Evolutionary conservation across 1,140 invertebrate species (phyloP).

Genomic region (Pseudomyrmex dendroicus): DNA sequence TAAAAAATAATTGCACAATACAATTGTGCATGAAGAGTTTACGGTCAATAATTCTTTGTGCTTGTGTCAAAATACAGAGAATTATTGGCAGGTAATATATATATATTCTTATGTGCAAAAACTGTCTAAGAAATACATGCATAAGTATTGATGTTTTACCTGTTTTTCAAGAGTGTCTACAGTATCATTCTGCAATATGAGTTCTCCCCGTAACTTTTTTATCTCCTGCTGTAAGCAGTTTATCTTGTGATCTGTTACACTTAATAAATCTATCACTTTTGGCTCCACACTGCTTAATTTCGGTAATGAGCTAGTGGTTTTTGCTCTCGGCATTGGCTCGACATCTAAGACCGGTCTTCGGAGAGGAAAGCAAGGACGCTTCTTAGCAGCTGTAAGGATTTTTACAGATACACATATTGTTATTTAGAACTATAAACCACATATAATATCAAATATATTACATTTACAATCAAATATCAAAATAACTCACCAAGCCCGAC

Average conservation of each 20-base stretch:
- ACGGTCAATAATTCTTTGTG: background rate
- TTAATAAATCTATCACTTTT: constrained; percentile 80
- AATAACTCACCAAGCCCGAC: constrained; percentile 76
- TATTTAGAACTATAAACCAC: constrained; percentile 35
- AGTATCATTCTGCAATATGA: constrained; percentile 81
- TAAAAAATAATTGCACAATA: constrained; percentile 30
- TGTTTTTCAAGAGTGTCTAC: constrained; percentile 82
- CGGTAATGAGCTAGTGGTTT: constrained; percentile 66
- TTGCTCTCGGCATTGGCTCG: constrained; percentile 76
- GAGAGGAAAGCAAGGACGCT: constrained; percentile 79
- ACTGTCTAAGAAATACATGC: constrained; percentile 27
- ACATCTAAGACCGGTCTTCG: constrained; percentile 79
- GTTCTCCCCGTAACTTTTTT: constrained; percentile 84
- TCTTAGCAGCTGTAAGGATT: constrained; percentile 76
- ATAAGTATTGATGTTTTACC: constrained; percentile 72
- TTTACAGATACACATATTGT: constrained; percentile 3
- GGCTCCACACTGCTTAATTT: constrained; percentile 77
- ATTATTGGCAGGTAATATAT: background rate
- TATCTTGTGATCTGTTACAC: constrained; percentile 84
- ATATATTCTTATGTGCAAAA: constrained; percentile 17
- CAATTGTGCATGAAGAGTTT: background rate
- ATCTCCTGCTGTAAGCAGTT: constrained; percentile 84
- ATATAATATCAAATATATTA: constrained; percentile 10
- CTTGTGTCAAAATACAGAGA: constrained; percentile 9
- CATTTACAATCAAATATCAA: constrained; percentile 24